A percentile compares a stretch with the other conserved stretches of the same genome.
These are phyloP conservation scores for Buteo buteo DNA, from an alignment of 2,113 vertebrate species.

Conservation along the genomic window DNA sequence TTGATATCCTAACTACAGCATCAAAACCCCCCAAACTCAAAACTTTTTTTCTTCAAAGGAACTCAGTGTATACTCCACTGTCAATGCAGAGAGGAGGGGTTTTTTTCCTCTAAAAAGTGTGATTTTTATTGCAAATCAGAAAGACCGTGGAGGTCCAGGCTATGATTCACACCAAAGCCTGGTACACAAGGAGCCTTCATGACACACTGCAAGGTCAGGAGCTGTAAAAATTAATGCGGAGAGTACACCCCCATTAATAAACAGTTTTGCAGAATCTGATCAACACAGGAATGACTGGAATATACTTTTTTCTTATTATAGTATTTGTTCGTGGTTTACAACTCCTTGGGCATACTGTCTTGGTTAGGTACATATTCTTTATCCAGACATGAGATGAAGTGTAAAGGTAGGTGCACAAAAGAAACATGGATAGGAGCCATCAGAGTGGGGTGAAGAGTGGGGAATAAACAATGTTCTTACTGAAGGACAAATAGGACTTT, in stretches of 20 bases:
- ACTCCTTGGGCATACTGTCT: neutral
- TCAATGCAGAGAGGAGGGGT: neutral
- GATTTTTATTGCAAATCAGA: constrained; percentile 63
- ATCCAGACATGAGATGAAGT: neutral
- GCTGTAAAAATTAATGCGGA: constrained; percentile 5
- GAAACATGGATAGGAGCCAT: neutral
- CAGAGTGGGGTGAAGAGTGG: neutral
- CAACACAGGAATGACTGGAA: neutral
- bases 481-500: neutral
- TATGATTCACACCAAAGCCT: neutral
- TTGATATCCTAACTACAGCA: constrained; percentile 31
- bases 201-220: neutral
- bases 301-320: neutral
- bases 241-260: neutral
- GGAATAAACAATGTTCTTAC: neutral
- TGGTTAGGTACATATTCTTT: neutral
- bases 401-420: neutral
- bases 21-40: constrained; percentile 19
- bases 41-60: constrained; percentile 38
- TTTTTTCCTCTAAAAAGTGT: neutral
- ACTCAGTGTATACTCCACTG: constrained; percentile 24
- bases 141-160: neutral
- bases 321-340: neutral
- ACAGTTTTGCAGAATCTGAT: neutral
- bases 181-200: neutral